Base-by-base conservation (phyloP, 2,113 vertebrate species). In the Atherinomorus stipes region DNA sequence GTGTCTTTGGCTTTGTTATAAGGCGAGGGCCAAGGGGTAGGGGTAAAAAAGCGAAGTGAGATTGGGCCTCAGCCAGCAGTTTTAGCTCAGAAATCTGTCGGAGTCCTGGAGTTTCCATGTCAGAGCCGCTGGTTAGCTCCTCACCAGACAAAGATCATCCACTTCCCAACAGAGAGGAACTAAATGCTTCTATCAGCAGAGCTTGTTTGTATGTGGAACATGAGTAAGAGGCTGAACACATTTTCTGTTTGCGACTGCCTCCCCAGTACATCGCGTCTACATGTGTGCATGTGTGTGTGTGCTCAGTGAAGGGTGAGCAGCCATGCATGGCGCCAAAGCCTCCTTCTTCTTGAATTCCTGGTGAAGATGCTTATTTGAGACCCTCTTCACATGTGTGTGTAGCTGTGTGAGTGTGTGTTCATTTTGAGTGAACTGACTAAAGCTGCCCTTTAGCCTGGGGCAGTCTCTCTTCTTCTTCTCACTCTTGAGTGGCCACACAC, bases 81-180 rank as follows among this genome's bases (percentile, higher is more conserved):
- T 52, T 81, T 16, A 74, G 64, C 51, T 65, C 12, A 85, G 93
- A 93, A 91, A 93, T 90, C 94, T 85, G 50, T 73, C 78, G 86
- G 70, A 93, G 94, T 91, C 94, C 95, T 95, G 95, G 91, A 94
- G 94, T 95, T 97, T 95, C 95, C 94, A 94, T 95, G 93, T 95
- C 95, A 91, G 90, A 81, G 91, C 92, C 88, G 74, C 76, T 91
- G 93, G 94, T 94, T 94, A 63, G 77, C 81, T 80, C 90, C 80
- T 93, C 91, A 76, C 95, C 94, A 94, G 94, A 96, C 95, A 96
- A 94, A 95, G 91, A 96, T 96, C 96, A 96, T 97, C 94, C 67
- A 45, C 80, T 80, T 81, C 80, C 92, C 92, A 95, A 95, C 91
- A 93, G 93, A 94, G 63, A 91, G 93, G 93, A 93, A 92, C 90